These are phyloP conservation scores for Dreissena rostriformis DNA, from an alignment of 1,140 invertebrate species.

Conservation along the genomic window DNA sequence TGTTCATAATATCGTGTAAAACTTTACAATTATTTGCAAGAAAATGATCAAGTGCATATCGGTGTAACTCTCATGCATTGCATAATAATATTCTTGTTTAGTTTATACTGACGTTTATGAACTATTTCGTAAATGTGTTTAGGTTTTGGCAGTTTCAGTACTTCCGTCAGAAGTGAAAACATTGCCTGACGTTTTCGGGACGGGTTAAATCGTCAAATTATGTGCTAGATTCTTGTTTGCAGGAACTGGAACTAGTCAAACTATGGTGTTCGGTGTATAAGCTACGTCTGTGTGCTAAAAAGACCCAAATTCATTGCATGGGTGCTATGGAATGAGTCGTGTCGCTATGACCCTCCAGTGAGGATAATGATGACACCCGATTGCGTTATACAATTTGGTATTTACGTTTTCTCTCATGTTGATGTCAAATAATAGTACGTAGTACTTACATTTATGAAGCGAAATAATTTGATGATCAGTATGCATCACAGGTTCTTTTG, in stretches of 20 bases:
- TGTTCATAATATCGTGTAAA: background rate
- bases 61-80: background rate
- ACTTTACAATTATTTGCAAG: background rate
- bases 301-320: background rate
- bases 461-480: background rate
- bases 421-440: background rate
- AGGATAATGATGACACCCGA: conserved; percentile 16
- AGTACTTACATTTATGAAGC: background rate
- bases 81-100: background rate
- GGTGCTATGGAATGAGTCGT: conserved; percentile 35
- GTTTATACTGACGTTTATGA: background rate
- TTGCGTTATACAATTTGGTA: background rate
- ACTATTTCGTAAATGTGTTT: conserved; percentile 18
- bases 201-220: too few relatives aligned
- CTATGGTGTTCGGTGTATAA: conserved; percentile 16
- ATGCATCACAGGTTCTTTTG: too few relatives aligned
- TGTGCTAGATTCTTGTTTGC: background rate
- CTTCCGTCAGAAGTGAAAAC: conserved; percentile 52
- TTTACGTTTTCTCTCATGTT: background rate
- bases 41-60: background rate
- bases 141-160: conserved; percentile 26
- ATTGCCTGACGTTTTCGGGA: background rate
- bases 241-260: background rate
- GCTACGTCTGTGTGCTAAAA: conserved; percentile 5
- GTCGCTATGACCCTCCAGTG: conserved; percentile 44